Conservation (phyloP, 2,797 vertebrate species). For the Smutsia gigantea region DNA sequence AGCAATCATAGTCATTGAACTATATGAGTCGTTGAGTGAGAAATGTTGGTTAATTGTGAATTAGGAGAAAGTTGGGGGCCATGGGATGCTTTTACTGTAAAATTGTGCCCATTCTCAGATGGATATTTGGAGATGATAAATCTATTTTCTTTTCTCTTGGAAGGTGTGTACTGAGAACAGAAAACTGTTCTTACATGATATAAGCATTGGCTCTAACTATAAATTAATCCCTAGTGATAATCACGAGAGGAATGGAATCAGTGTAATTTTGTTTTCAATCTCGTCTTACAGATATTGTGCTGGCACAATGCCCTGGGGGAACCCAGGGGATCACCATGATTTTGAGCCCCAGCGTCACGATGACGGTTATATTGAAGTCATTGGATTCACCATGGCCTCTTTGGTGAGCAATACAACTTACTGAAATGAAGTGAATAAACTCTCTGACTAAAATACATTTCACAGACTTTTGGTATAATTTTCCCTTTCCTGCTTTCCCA, state of each 20-base stretch:
- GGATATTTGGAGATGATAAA: neutral
- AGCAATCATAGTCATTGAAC: neutral
- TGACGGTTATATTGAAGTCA: conserved; percentile 98
- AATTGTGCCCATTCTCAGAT: neutral
- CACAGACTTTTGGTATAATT: neutral
- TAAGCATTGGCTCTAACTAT: neutral
- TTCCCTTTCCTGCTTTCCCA: neutral
- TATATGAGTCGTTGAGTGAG: neutral
- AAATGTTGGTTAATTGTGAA: neutral
- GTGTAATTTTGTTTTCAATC: neutral
- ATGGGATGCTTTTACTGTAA: neutral
- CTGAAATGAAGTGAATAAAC: neutral
- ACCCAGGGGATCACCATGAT: conserved; percentile 97
- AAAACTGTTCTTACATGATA: neutral
- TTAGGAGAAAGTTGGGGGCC: neutral
- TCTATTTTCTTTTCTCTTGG: neutral
- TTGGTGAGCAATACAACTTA: conserved; percentile 89
- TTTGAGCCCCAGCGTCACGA: conserved; percentile 99
- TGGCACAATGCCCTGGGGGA: conserved; percentile 99
- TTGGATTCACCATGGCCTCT: conserved; percentile 98
- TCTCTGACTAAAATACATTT: neutral
- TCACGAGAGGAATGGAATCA: neutral
- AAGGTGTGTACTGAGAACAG: neutral
- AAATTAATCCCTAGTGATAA: neutral
- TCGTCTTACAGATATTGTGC: conserved; percentile 94